Evolutionary conservation across 2,888 invertebrate genomes (phyloP).

Genomic region (Drosophila helvetica): DNA sequence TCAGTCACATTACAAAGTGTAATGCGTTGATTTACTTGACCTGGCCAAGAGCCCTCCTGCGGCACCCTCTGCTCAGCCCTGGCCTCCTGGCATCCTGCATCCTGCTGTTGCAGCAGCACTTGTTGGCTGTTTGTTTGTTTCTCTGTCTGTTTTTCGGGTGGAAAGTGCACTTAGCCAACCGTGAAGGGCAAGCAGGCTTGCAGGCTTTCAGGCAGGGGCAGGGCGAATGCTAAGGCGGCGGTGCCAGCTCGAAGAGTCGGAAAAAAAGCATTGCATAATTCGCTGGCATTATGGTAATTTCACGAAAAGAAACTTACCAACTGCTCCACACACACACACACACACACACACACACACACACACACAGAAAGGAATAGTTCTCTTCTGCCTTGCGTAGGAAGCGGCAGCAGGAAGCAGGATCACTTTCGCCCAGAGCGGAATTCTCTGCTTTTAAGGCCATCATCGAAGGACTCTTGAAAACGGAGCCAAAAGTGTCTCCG

Average conservation of each 20-base stretch:
- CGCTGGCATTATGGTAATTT: conserved; percentile 77
- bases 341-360: conserved; percentile 38
- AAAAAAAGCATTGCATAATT: conserved; percentile 73
- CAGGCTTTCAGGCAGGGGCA: conserved; percentile 31
- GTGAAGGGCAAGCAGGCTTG: conserved; percentile 12
- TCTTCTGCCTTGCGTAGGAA: conserved; percentile 10
- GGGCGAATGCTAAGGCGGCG: conserved; percentile 8
- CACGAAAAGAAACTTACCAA: conserved; percentile 60
- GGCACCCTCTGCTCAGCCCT: neutral
- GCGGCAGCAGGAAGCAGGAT: conserved; percentile 36
- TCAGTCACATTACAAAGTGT: conserved; percentile 60
- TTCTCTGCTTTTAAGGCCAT: conserved; percentile 81
- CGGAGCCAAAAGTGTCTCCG: conserved; percentile 58
- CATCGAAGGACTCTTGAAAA: conserved; percentile 80
- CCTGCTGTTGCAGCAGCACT: conserved; percentile 11
- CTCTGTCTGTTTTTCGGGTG: conserved; percentile 51
- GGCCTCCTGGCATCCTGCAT: neutral
- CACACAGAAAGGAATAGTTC: conserved; percentile 15
- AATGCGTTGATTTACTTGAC: conserved; percentile 70
- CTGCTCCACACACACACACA: conserved; percentile 54
- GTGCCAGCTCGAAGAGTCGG: conserved; percentile 29
- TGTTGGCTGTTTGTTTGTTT: conserved; percentile 34
- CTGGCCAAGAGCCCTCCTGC: conserved; percentile 18
- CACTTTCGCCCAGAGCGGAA: conserved; percentile 69
- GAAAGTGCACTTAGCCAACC: conserved; percentile 71